Conservation (phyloP, 2,888 invertebrate species). For the Megastigmus dorsalis region DNA sequence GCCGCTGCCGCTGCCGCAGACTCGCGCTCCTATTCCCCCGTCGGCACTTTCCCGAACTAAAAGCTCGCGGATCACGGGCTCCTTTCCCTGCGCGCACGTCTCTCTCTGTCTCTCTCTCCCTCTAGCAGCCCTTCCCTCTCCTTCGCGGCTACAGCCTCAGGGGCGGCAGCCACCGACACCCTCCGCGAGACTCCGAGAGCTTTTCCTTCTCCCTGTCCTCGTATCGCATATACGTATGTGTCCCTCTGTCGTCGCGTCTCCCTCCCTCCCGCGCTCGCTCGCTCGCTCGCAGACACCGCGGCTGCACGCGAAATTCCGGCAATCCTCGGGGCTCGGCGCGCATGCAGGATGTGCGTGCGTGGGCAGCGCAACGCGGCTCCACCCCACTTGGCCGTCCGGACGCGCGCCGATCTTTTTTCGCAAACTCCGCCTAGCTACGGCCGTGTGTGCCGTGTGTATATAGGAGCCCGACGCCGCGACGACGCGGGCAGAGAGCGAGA, state of each 20-base stretch:
- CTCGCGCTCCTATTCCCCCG: conserved; percentile 47
- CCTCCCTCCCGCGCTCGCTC: background rate
- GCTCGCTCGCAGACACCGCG: background rate
- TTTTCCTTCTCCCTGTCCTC: too few relatives aligned
- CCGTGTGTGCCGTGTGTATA: too few relatives aligned
- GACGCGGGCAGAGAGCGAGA: background rate
- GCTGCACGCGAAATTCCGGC: conserved; percentile 15
- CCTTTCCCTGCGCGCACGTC: conserved; percentile 8
- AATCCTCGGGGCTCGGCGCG: conserved; percentile 22
- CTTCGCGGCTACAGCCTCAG: background rate
- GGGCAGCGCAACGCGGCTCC: conserved; percentile 28
- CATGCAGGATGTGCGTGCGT: background rate
- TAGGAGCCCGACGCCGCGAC: background rate
- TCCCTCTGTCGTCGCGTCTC: background rate
- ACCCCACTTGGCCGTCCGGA: conserved; percentile 43
- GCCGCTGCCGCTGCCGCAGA: too few relatives aligned
- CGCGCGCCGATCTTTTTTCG: conserved; percentile 58
- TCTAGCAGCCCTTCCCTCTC: background rate
- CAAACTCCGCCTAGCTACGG: conserved; percentile 68
- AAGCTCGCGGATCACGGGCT: too few relatives aligned
- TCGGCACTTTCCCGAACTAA: conserved; percentile 8
- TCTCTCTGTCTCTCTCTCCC: conserved; percentile 38
- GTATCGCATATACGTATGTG: too few relatives aligned
- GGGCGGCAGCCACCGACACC: background rate
- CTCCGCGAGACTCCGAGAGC: background rate